Percentiles rank a stretch among this genome's conserved stretches.
Evolutionary conservation across 2,797 vertebrate genomes (phyloP).

Genomic region (Psittacula derbiana): DNA sequence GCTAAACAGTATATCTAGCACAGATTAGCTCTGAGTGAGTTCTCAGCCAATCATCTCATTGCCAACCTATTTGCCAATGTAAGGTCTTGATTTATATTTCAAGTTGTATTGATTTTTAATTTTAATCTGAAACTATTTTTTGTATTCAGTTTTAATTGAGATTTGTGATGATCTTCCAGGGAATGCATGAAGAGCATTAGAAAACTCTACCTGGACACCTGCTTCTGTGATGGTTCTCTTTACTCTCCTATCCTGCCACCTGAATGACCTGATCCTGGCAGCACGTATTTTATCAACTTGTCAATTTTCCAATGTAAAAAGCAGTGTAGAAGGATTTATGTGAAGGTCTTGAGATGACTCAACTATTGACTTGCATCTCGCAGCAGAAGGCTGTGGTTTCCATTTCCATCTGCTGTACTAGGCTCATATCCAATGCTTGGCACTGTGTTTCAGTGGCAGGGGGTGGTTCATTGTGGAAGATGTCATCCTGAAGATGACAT

Average conservation of each 20-base stretch:
- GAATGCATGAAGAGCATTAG: background rate
- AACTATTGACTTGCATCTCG: conserved; percentile 19
- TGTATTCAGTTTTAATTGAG: background rate
- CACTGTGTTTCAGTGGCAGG: background rate
- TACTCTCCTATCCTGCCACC: background rate
- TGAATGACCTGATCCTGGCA: background rate
- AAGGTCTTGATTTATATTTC: background rate
- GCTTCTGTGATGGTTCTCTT: background rate
- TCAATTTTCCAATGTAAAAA: conserved; percentile 1
- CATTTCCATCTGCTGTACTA: conserved; percentile 27
- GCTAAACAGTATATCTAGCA: background rate
- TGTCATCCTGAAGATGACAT: conserved; percentile 7
- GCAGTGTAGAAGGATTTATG: background rate
- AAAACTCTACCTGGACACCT: background rate
- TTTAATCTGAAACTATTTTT: background rate
- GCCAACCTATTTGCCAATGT: background rate
- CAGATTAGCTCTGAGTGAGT: background rate
- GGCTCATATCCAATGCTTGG: conserved; percentile 24
- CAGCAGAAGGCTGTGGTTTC: conserved; percentile 56
- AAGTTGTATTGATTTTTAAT: background rate
- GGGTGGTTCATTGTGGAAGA: background rate
- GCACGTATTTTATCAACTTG: background rate
- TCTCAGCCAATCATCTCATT: background rate
- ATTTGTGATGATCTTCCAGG: background rate
- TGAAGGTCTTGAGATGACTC: conserved; percentile 19